Evolutionary conservation across 2,797 vertebrate species (phyloP).

Genomic region (Ispidina picta): DNA sequence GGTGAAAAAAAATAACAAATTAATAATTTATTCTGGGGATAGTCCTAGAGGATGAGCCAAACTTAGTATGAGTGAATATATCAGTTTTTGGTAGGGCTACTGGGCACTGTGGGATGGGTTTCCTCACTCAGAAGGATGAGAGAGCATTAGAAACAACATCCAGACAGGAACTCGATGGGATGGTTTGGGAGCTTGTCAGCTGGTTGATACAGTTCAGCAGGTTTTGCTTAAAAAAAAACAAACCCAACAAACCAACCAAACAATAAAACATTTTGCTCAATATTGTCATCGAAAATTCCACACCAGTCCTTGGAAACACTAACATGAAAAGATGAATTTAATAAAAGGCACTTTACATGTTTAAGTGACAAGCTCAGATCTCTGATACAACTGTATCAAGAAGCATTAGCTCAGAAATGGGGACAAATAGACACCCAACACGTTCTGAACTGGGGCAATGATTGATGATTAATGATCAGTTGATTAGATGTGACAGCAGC

Average conservation of each 20-base stretch:
- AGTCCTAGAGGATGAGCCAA: neutral
- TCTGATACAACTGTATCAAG: neutral
- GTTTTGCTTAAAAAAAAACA: neutral
- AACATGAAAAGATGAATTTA: neutral
- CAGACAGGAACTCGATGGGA: fast-evolving
- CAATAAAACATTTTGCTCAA: neutral
- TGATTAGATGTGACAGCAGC: slow-evolving; percentile 7
- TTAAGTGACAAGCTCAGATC: neutral
- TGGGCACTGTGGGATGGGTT: neutral
- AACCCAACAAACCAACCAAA: too few relatives aligned
- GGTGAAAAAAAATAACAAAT: neutral
- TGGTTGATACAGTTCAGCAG: neutral
- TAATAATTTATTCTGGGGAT: neutral
- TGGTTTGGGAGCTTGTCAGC: fast-evolving
- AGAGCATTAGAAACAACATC: neutral
- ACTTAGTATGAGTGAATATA: neutral
- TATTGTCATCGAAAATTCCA: neutral
- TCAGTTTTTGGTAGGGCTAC: neutral
- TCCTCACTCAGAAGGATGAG: neutral
- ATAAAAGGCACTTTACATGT: neutral
- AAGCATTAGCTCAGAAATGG: neutral
- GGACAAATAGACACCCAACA: neutral
- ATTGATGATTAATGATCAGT: slow-evolving; percentile 9
- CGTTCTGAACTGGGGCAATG: neutral
- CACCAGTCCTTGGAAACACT: neutral